Percentiles rank a stretch among this genome's conserved stretches.
These are phyloP conservation scores for Syngnathus scovelli DNA, from an alignment of 2,113 vertebrate species.

Conservation along the genomic window DNA sequence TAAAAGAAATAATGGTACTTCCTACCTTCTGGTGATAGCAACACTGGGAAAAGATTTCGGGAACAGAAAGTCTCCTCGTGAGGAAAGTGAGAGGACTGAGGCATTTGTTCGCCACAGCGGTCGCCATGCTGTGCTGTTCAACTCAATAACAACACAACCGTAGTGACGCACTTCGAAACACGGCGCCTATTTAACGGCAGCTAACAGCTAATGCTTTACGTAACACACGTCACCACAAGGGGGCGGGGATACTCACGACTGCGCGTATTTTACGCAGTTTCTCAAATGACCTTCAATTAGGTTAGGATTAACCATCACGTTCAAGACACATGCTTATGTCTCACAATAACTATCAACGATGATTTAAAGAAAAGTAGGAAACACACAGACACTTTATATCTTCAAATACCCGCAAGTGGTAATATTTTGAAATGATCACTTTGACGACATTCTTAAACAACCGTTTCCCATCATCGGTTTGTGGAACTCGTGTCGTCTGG, in stretches of 20 bases:
- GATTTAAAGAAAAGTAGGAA: neutral
- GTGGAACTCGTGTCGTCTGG: neutral
- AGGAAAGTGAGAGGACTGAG: slow-evolving; percentile 52
- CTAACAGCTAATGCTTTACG: neutral
- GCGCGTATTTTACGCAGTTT: neutral
- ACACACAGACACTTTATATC: neutral
- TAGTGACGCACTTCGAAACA: slow-evolving; percentile 44
- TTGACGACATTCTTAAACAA: neutral
- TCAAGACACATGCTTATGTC: no score
- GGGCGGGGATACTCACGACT: slow-evolving; percentile 1
- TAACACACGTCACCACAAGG: neutral
- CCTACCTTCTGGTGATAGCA: slow-evolving; percentile 71
- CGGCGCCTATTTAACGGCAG: neutral
- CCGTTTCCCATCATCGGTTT: neutral
- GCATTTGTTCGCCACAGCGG: slow-evolving; percentile 42
- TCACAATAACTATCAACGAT: neutral
- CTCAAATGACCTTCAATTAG: no score
- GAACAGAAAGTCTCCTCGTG: slow-evolving; percentile 54
- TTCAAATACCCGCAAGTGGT: neutral
- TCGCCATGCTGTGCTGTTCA: slow-evolving; percentile 56
- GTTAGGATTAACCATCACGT: no score
- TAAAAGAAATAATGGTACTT: no score
- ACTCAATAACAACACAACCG: neutral
- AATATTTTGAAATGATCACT: neutral
- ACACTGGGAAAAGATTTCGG: slow-evolving; percentile 49